Base-by-base conservation (phyloP, 2,113 vertebrate species). In the Tylochromis polylepis region DNA sequence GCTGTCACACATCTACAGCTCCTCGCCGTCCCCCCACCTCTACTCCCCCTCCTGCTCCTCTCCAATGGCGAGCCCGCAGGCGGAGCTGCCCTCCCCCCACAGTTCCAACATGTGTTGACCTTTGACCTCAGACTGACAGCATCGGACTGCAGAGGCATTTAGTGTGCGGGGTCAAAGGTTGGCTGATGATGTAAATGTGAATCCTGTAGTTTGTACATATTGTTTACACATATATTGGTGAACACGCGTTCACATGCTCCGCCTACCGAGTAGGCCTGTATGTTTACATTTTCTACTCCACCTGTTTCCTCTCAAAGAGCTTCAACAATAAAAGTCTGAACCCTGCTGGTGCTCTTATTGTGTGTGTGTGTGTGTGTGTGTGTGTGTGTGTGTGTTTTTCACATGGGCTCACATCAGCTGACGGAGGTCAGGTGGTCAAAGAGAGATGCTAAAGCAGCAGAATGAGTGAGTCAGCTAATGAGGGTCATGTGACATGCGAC, bases 231-330 rank as follows among this genome's bases (percentile, higher is more conserved):
- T n/a, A 38, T 62, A 49, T 46, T 16, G 5, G 1, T 82, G 82
- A 65, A 59, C 46, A 62, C 15, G 15, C 6, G 14, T 53, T 59
- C 36, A 49, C 51, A 0, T 1, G 78, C 60, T 98, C 59, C 81
- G 97, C 98, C 98, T 99, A 98, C 98, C 97, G 96, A 96, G 98
- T 99, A 99, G 98, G 97, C 97, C 98, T 97, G 95, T 98, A 97
- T 97, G 97, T 97, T 97, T 97, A 97, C 97, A 97, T 97, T 97
- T 97, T 97, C 96, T 97, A 97, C 97, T 89, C 96, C 97, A 98
- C 97, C 95, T 96, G 97, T 97, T 98, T 98, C 96, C 96, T 96
- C 41, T 72, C 12, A 46, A 27, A 46, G 67, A 72, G 67, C 14
- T 72, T 95, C 96, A 95, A 97, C 95, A 97, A 97, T 97, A 97